Evolutionary conservation across 2,797 vertebrate genomes (phyloP).

Genomic region (Todus mexicanus): DNA sequence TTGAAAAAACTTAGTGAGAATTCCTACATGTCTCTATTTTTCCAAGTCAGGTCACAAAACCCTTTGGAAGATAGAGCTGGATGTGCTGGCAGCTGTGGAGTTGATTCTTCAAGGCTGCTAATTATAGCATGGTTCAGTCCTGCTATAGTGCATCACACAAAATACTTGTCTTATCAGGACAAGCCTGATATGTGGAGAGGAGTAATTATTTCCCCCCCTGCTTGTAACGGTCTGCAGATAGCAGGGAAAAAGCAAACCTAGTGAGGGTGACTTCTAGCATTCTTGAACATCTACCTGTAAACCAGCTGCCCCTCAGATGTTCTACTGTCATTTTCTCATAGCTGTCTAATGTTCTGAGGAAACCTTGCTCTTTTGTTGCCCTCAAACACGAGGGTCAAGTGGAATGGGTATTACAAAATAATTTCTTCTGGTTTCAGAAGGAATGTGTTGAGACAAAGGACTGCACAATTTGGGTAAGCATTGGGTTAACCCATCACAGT

Average conservation of each 20-base stretch:
- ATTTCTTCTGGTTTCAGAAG: not conserved
- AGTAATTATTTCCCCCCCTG: slow-evolving; percentile 1
- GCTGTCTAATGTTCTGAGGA: not conserved
- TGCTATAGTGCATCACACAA: not conserved
- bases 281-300: not conserved
- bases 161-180: slow-evolving; percentile 16
- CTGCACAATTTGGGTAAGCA: not conserved
- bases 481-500: not conserved
- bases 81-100: slow-evolving; percentile 32
- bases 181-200: not conserved
- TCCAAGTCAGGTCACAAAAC: not conserved
- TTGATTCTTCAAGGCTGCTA: not conserved
- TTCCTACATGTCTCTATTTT: not conserved
- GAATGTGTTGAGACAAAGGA: not conserved
- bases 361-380: not conserved
- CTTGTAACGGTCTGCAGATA: not conserved
- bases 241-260: not conserved
- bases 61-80: not conserved
- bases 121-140: slow-evolving; percentile 3
- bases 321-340: not conserved
- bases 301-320: not conserved
- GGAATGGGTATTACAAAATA: not conserved
- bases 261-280: not conserved
- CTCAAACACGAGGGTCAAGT: not conserved
- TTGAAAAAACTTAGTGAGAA: not conserved